phyloP scores from a whole-genome alignment of 2,797 vertebrate species.

The Periparus ater region DNA sequence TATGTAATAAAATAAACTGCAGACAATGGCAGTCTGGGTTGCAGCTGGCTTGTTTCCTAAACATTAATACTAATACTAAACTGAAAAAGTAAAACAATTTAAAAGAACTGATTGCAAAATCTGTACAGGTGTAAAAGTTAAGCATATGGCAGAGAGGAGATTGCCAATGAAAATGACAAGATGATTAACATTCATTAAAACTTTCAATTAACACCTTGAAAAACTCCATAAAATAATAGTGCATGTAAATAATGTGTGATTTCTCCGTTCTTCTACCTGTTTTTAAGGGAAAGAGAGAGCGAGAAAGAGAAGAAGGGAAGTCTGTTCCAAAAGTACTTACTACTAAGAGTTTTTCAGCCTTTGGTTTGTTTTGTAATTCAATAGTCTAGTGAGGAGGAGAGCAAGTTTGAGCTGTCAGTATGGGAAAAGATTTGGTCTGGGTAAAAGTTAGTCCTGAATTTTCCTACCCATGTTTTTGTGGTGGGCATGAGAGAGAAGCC shows the following conservation, averaged over 20 bases:
- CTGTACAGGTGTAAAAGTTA: slow-evolving; percentile 77
- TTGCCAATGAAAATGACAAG: slow-evolving; percentile 75
- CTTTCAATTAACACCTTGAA: slow-evolving; percentile 80
- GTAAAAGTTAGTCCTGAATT: slow-evolving; percentile 11
- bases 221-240: slow-evolving; percentile 70
- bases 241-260: slow-evolving; percentile 74
- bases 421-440: slow-evolving; percentile 31
- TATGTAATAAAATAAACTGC: background rate
- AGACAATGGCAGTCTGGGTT: slow-evolving; percentile 29
- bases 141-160: slow-evolving; percentile 75
- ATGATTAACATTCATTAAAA: slow-evolving; percentile 81
- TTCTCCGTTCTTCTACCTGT: slow-evolving; percentile 54
- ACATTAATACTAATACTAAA: slow-evolving; percentile 73
- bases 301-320: background rate
- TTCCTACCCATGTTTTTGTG: background rate
- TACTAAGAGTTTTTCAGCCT: slow-evolving; percentile 7
- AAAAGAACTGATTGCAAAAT: slow-evolving; percentile 56
- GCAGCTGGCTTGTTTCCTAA: slow-evolving; percentile 72
- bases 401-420: slow-evolving; percentile 39
- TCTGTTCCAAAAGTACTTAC: slow-evolving; percentile 10
- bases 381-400: background rate
- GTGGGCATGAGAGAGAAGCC: background rate
- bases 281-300: background rate
- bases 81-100: slow-evolving; percentile 72
- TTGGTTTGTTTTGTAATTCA: slow-evolving; percentile 48